Conservation (phyloP, 1,140 invertebrate species). For the Bombyx mandarina region DNA sequence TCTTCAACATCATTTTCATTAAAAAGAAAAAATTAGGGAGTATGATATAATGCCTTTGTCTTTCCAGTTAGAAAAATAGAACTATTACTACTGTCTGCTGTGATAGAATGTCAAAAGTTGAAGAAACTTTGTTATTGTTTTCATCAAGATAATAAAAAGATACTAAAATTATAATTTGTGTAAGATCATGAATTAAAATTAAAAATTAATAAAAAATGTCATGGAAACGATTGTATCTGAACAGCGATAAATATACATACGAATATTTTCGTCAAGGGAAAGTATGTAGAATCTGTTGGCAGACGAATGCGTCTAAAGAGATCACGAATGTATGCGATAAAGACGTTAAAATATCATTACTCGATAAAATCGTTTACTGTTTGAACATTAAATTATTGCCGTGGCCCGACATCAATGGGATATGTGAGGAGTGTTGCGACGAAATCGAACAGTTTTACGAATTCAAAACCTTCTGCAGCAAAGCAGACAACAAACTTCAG, state of each 20-base stretch:
- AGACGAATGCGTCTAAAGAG: conserved; percentile 25
- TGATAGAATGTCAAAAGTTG: no score
- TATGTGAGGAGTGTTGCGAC: conserved; percentile 32
- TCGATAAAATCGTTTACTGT: conserved; percentile 39
- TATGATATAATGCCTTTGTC: no score
- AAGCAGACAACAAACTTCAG: conserved; percentile 32
- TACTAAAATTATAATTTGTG: no score
- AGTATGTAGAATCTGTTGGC: conserved; percentile 49
- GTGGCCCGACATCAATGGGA: conserved; percentile 22
- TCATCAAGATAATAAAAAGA: no score
- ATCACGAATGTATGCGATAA: conserved; percentile 15
- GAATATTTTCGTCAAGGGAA: conserved; percentile 49
- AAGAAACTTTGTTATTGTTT: no score
- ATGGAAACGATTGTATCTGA: conserved; percentile 8
- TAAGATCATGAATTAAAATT: not conserved
- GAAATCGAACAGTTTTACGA: conserved; percentile 37
- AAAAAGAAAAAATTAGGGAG: no score
- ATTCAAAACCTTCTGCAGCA: conserved; percentile 38
- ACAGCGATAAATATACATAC: conserved; percentile 30
- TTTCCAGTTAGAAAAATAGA: no score
- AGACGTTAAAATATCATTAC: conserved; percentile 5
- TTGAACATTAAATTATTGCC: conserved; percentile 33
- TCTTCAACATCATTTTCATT: no score
- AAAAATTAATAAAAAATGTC: conserved; percentile 12
- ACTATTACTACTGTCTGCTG: no score